These are phyloP conservation scores for Zonitis immaculata DNA, from an alignment of 2,888 invertebrate species.

Conservation along the genomic window DNA sequence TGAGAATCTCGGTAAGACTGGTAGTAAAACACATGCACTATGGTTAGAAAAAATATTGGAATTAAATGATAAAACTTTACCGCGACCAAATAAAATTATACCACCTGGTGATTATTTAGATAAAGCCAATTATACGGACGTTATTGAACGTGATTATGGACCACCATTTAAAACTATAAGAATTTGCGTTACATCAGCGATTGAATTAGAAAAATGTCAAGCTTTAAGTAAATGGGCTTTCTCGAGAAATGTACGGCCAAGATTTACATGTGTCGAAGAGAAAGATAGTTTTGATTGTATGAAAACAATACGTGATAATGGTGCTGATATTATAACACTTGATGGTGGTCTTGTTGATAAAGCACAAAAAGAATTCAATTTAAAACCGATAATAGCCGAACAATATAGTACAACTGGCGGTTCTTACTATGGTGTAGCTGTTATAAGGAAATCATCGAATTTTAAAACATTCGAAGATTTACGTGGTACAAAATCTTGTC, in stretches of 20 bases:
- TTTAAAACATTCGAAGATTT: slow-evolving; percentile 57
- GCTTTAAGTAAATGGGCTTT: slow-evolving; percentile 67
- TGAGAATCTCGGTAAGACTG: slow-evolving; percentile 51
- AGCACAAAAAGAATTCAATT: slow-evolving; percentile 54
- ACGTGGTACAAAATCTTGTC: slow-evolving; percentile 58
- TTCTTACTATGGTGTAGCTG: slow-evolving; percentile 61
- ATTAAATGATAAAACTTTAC: slow-evolving; percentile 57
- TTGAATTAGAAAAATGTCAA: slow-evolving; percentile 70
- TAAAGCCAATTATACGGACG: slow-evolving; percentile 55
- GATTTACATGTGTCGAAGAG: slow-evolving; percentile 69
- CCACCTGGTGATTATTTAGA: slow-evolving; percentile 41
- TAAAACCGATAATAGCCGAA: slow-evolving; percentile 61
- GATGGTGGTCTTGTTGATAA: slow-evolving; percentile 57
- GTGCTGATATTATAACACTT: slow-evolving; percentile 66
- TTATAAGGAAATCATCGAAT: slow-evolving; percentile 57
- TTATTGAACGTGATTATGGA: slow-evolving; percentile 66
- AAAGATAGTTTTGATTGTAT: slow-evolving; percentile 62
- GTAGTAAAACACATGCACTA: slow-evolving; percentile 44
- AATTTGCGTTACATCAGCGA: slow-evolving; percentile 62
- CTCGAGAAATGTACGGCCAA: slow-evolving; percentile 74
- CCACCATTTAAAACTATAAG: slow-evolving; percentile 63
- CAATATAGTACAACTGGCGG: slow-evolving; percentile 53
- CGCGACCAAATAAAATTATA: slow-evolving; percentile 41
- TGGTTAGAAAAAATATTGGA: slow-evolving; percentile 55
- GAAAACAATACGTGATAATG: slow-evolving; percentile 61